Evolutionary conservation across 2,888 invertebrate genomes (phyloP).

Genomic region (Cerastis rubricosa): DNA sequence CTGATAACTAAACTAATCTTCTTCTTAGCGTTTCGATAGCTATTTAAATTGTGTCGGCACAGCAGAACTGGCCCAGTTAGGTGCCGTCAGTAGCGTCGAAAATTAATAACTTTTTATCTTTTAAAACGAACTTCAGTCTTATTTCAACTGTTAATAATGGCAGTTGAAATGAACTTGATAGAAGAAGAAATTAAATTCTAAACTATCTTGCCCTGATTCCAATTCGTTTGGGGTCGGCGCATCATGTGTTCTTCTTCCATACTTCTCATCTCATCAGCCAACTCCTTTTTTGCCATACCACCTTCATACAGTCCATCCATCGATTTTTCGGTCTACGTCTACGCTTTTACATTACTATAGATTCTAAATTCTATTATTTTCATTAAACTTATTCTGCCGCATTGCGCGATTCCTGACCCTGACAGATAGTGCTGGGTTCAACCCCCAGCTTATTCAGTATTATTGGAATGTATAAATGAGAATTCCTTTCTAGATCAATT

Average conservation of each 20-base stretch:
- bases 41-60: too few relatives aligned
- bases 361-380: not conserved
- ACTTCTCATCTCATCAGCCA: too few relatives aligned
- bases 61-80: too few relatives aligned
- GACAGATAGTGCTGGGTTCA: not conserved
- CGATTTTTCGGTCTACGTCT: too few relatives aligned
- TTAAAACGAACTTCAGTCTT: not conserved
- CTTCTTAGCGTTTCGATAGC: too few relatives aligned
- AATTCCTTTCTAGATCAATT: not conserved
- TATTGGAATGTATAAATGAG: not conserved
- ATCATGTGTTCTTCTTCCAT: too few relatives aligned
- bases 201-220: not conserved
- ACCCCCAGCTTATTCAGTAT: not conserved
- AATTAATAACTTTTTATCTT: not conserved
- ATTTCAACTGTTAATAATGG: not conserved
- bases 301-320: too few relatives aligned
- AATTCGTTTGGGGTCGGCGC: too few relatives aligned
- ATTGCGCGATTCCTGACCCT: not conserved
- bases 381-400: not conserved
- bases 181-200: not conserved
- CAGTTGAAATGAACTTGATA: not conserved
- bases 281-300: too few relatives aligned
- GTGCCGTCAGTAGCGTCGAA: too few relatives aligned
- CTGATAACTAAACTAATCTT: too few relatives aligned
- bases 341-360: too few relatives aligned